phyloP scores from a whole-genome alignment of 2,113 vertebrate genomes.

The Elanoides forficatus region DNA sequence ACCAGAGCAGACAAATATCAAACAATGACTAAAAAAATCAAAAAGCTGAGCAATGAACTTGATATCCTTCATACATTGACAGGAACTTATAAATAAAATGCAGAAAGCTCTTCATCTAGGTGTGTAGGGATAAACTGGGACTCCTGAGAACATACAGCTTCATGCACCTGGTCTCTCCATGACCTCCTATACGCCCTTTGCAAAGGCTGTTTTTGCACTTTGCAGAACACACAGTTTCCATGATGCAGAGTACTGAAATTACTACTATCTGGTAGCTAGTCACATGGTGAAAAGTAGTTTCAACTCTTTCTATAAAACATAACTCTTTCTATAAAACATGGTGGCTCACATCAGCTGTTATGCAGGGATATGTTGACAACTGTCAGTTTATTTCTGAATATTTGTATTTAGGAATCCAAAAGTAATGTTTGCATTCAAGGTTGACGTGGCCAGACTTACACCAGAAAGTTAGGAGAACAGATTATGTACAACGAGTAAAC shows the following conservation, averaged over 20 bases:
- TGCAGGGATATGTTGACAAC: background rate
- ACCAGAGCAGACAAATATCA: background rate
- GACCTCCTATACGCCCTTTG: background rate
- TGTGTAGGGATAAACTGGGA: background rate
- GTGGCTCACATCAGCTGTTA: background rate
- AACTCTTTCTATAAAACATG: background rate
- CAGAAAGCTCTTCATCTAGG: background rate
- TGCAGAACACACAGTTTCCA: background rate
- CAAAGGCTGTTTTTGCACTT: background rate
- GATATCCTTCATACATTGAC: background rate
- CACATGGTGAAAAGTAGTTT: background rate
- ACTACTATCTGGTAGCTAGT: background rate
- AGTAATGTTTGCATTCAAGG: background rate
- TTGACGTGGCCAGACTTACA: background rate
- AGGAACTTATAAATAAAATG: background rate
- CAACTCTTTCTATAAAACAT: background rate
- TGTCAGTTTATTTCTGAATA: background rate
- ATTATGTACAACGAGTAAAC: background rate
- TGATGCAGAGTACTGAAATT: background rate
- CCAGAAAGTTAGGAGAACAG: background rate
- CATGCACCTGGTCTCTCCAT: fast-evolving
- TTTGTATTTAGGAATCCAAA: background rate
- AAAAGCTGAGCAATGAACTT: background rate
- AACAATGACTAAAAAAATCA: background rate
- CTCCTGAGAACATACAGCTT: background rate